Evolutionary conservation across 2,888 invertebrate genomes (phyloP).

Genomic region (Eristalinus sepulchralis): DNA sequence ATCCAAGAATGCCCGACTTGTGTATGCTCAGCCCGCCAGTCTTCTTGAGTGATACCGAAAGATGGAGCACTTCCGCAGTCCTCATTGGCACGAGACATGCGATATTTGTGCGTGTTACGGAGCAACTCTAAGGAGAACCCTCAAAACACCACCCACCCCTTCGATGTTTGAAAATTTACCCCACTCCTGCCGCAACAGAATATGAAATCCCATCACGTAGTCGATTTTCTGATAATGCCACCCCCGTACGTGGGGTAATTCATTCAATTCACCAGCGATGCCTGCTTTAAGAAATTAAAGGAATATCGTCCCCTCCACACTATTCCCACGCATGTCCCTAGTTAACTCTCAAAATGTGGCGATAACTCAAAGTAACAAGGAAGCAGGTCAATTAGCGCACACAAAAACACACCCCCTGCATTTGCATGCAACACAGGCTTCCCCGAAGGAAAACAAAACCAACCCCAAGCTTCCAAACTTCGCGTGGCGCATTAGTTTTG

Average conservation of each 20-base stretch:
- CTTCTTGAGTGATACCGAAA: not conserved
- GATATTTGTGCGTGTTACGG: not conserved
- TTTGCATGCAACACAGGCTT: not conserved
- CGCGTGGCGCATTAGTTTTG: slow-evolving; percentile 55
- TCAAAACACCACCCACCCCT: not conserved
- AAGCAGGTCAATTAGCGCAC: slow-evolving; percentile 51
- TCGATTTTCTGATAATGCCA: not conserved
- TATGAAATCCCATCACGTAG: not conserved
- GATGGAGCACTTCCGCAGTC: not conserved
- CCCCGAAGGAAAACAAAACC: not conserved
- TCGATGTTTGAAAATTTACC: not conserved
- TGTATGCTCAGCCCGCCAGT: not conserved
- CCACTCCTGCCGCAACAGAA: not conserved
- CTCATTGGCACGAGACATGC: not conserved
- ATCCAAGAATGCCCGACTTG: not conserved
- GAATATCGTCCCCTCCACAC: not conserved
- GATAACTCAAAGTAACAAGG: slow-evolving; percentile 62
- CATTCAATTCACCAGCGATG: not conserved
- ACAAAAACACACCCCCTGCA: slow-evolving; percentile 30
- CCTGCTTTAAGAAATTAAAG: not conserved
- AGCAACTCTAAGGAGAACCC: not conserved
- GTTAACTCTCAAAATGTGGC: slow-evolving; percentile 26
- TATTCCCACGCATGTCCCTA: slow-evolving; percentile 40
- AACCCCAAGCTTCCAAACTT: slow-evolving; percentile 22
- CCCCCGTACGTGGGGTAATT: not conserved